Percentiles rank a stretch among this genome's conserved stretches.
These are phyloP conservation scores for Gobio occitaniae DNA, from an alignment of 2,797 vertebrate genomes.

Conservation along the genomic window DNA sequence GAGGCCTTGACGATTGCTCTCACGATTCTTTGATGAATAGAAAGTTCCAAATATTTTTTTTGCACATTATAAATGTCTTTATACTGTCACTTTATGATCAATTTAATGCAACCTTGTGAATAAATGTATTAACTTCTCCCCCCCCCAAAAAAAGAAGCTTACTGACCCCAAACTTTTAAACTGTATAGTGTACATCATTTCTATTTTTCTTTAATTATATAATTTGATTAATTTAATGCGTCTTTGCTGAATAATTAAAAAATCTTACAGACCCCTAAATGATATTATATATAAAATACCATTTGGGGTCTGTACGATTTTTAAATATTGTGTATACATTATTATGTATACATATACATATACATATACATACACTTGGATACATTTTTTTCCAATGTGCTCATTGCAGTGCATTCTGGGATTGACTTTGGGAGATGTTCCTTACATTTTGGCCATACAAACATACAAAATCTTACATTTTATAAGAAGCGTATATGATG, in stretches of 20 bases:
- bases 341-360: no score
- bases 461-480: background rate
- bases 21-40: background rate
- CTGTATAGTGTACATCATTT: background rate
- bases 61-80: background rate
- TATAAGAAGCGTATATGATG: background rate
- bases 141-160: background rate
- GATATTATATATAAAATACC: no score
- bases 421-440: background rate
- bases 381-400: background rate
- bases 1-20: background rate
- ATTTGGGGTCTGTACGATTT: no score
- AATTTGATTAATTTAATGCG: no score
- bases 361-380: no score
- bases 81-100: background rate
- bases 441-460: background rate
- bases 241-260: no score
- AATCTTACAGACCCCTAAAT: no score
- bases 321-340: no score
- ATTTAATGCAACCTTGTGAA: background rate
- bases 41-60: background rate
- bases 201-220: background rate
- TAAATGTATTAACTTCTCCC: background rate
- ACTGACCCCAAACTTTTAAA: background rate
- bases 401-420: background rate